Percentiles rank a stretch among this genome's conserved stretches.
Evolutionary conservation across 2,797 vertebrate species (phyloP).

Genomic region (Dallia pectoralis): DNA sequence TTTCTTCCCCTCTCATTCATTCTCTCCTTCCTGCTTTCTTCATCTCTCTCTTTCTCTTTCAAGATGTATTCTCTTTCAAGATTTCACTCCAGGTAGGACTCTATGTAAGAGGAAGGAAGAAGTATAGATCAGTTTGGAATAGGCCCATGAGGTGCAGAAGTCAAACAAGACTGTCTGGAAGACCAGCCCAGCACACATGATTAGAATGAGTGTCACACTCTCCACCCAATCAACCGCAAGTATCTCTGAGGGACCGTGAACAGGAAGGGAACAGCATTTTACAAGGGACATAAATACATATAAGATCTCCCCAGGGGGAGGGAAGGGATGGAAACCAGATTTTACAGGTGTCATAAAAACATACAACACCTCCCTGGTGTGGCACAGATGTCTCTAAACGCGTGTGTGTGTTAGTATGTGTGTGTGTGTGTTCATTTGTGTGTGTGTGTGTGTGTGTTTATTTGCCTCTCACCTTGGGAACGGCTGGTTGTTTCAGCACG

Average conservation of each 20-base stretch:
- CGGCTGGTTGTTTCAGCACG: constrained; percentile 31
- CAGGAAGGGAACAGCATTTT: constrained; percentile 1
- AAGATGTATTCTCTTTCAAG: background rate
- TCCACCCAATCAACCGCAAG: background rate
- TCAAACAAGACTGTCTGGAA: background rate
- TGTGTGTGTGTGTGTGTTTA: constrained; percentile 1
- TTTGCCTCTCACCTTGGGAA: constrained; percentile 34
- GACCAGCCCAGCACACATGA: background rate
- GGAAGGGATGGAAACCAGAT: background rate
- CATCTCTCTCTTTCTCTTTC: background rate
- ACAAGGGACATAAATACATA: constrained; percentile 3
- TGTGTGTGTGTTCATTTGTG: background rate
- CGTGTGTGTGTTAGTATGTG: constrained; percentile 4
- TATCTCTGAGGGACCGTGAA: background rate
- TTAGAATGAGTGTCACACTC: background rate
- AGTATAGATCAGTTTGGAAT: background rate
- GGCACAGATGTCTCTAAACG: background rate
- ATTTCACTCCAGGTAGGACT: background rate
- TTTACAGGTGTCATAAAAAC: constrained; percentile 2
- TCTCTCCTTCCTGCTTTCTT: background rate
- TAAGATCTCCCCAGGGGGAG: background rate
- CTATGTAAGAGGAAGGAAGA: background rate
- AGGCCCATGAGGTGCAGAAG: background rate
- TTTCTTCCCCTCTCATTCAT: background rate
- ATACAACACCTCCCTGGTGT: background rate